Base-by-base conservation (phyloP, 2,888 invertebrate genomes). In the Creontiades dilutus region DNA sequence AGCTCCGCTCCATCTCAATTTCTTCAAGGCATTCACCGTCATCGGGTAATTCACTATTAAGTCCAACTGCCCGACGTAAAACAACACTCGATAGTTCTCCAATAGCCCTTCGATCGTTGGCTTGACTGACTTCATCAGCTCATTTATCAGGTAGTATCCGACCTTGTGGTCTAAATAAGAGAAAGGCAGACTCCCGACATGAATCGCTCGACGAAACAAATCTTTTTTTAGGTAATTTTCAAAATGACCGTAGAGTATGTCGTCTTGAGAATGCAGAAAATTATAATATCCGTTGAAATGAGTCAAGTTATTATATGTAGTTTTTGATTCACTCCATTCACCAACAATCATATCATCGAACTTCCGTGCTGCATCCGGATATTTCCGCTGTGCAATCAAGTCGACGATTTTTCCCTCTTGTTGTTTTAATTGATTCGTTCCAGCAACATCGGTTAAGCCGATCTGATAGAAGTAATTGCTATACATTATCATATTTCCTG, bases 61-160 rank as follows among this genome's bases (percentile, higher is more conserved):
- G 93, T 99, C 98, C 91, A 98, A 93, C 93, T 98, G 98, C 0
- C 98, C 98, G 93, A 96, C 98, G 93, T 98, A 98, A 91, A 98
- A 95, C 82, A 98, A 94, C 13, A 97, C 95, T 93, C 94, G 94
- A 92, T 96, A 96, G 48, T 91, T 68, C 61, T 95, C 94, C 0
- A 97, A 92, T 0, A 97, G 93, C 92, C 96, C 95, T 0, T 95
- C 94, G 89, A 97, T 94, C 95, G 96, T 95, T 0, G 95, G 95
- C 12, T 97, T 96, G 11, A 97, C 96, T 0, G 96, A 96, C 92
- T 97, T 95, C 96, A 98, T 96, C 0, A 97, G 94, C 93, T 98
- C 98, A 68, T 94, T 93, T 91, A 95, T 95, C 23, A 98, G 93
- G 93, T 96, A 94, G 12, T 94, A 92, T 92, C 97, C 97, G 0